phyloP scores from a whole-genome alignment of 2,113 vertebrate genomes.

The Origma solitaria region DNA sequence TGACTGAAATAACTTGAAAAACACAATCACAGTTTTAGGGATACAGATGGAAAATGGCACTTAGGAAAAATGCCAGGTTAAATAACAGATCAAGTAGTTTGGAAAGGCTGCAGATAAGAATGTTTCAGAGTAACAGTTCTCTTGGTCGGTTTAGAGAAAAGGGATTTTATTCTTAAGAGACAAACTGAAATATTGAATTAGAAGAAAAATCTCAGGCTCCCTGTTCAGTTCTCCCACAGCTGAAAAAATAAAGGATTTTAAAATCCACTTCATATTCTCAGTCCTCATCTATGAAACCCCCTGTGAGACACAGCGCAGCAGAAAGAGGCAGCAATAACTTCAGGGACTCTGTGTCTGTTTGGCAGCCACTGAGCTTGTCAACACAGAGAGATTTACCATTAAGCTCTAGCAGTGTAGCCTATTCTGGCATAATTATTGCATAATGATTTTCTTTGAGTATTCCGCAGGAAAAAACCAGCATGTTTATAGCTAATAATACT shows the following conservation, averaged over 20 bases:
- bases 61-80: background rate
- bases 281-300: background rate
- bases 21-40: background rate
- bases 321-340: background rate
- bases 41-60: background rate
- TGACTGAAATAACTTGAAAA: background rate
- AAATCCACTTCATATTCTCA: background rate
- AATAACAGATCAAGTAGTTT: background rate
- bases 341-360: background rate
- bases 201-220: background rate
- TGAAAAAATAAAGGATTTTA: background rate
- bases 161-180: background rate
- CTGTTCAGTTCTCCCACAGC: background rate
- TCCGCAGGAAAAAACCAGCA: background rate
- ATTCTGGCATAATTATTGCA: background rate
- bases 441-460: background rate
- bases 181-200: background rate
- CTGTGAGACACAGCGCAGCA: background rate
- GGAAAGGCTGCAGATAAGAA: background rate
- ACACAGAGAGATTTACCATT: background rate
- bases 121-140: background rate
- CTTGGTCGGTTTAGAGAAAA: background rate
- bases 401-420: background rate
- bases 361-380: background rate
- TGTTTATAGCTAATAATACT: background rate